These are phyloP conservation scores for Cuculus canorus DNA, from an alignment of 2,797 vertebrate species.

Conservation along the genomic window DNA sequence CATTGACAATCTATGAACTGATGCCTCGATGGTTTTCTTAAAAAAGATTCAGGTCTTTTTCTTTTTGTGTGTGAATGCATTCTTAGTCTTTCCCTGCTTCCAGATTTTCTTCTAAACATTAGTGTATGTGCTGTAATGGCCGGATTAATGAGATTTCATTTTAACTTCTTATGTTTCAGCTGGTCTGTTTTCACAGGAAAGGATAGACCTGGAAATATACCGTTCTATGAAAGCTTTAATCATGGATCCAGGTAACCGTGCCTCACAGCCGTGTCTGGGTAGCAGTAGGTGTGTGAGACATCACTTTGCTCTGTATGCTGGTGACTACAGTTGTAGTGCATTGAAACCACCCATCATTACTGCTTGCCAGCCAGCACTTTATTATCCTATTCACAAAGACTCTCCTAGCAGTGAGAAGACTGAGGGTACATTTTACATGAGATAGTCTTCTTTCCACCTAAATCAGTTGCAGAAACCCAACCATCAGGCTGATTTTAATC, in stretches of 20 bases:
- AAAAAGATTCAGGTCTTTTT: not conserved
- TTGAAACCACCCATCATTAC: not conserved
- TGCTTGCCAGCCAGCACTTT: not conserved
- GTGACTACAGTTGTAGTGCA: not conserved
- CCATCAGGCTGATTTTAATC: not conserved
- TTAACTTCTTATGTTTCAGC: not conserved
- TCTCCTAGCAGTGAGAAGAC: not conserved
- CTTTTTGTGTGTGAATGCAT: not conserved
- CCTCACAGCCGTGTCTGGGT: rapidly evolving
- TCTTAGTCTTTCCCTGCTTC: not conserved
- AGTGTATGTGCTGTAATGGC: not conserved
- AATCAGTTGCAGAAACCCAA: not conserved
- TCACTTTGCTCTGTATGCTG: rapidly evolving
- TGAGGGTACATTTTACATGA: not conserved
- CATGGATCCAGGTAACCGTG: not conserved
- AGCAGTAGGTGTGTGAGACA: not conserved
- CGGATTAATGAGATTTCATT: not conserved
- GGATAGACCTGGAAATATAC: not conserved
- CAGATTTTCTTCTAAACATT: not conserved
- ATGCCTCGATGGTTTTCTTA: not conserved
- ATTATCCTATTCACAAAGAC: not conserved
- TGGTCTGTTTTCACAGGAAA: not conserved
- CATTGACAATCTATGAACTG: not conserved
- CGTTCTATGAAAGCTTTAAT: not conserved
- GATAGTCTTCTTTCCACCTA: not conserved